A percentile compares a stretch with the other conserved stretches of the same genome.
These are phyloP conservation scores for Xylota segnis DNA, from an alignment of 2,888 invertebrate genomes.

Conservation along the genomic window DNA sequence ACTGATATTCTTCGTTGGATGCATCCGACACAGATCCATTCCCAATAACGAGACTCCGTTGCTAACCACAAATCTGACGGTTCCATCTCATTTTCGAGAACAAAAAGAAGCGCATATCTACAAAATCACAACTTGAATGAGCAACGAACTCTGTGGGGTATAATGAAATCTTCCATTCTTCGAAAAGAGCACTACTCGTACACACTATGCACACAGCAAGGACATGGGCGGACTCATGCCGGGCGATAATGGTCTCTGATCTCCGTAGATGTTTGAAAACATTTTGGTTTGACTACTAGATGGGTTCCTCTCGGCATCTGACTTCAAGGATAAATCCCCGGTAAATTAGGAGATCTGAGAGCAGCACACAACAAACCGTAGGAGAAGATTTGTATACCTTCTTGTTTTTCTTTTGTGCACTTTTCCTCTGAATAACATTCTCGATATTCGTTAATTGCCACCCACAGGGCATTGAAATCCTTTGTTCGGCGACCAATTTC, in stretches of 20 bases:
- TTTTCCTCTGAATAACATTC: conserved; percentile 57
- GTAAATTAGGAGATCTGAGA: conserved; percentile 44
- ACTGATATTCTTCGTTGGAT: conserved; percentile 36
- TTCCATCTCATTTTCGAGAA: not conserved
- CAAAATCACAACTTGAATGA: conserved; percentile 17
- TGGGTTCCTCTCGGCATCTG: conserved; percentile 61
- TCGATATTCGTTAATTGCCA: conserved; percentile 73
- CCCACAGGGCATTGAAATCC: conserved; percentile 66
- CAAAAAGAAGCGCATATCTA: conserved; percentile 20
- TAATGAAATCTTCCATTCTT: not conserved
- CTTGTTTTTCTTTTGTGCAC: conserved; percentile 39
- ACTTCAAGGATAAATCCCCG: conserved; percentile 69
- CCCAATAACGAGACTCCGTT: conserved; percentile 50
- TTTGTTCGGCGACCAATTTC: conserved; percentile 34
- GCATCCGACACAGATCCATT: conserved; percentile 10
- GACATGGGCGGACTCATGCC: conserved; percentile 66
- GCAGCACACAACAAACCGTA: conserved; percentile 4
- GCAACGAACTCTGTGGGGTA: conserved; percentile 31
- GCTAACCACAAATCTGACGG: conserved; percentile 50
- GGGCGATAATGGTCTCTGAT: conserved; percentile 72
- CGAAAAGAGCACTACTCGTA: not conserved
- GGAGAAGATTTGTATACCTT: conserved; percentile 14
- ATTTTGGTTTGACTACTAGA: conserved; percentile 74
- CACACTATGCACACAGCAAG: conserved; percentile 11
- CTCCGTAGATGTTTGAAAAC: conserved; percentile 74